Conservation (phyloP, 2,888 invertebrate genomes). For the Hetaerina titia region DNA sequence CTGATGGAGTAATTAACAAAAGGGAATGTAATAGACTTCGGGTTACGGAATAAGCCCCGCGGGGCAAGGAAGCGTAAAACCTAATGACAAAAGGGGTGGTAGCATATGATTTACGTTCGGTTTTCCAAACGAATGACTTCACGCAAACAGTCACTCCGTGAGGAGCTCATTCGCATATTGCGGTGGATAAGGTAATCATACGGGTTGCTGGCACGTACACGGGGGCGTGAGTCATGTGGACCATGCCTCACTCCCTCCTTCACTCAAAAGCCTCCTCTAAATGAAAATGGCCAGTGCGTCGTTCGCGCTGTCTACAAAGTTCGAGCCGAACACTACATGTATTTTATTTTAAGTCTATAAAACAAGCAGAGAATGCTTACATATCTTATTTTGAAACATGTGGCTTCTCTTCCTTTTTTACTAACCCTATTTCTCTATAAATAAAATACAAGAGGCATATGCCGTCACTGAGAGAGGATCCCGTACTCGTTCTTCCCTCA, state of each 20-base stretch:
- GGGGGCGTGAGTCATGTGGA: not conserved
- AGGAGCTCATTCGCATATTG: not conserved
- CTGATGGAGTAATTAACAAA: conserved; percentile 32
- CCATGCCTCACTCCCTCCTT: not conserved
- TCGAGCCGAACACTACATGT: too few species aligned
- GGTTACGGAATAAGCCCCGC: not conserved
- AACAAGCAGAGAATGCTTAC: too few species aligned
- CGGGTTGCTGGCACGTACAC: not conserved
- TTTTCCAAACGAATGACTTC: not conserved
- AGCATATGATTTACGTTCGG: not conserved
- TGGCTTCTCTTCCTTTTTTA: too few species aligned
- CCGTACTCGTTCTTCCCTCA: too few species aligned
- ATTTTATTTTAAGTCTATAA: too few species aligned
- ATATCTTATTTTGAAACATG: too few species aligned
- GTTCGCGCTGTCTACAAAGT: too few species aligned
- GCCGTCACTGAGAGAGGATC: too few species aligned
- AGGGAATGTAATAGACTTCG: conserved; percentile 28
- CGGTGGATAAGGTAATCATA: not conserved
- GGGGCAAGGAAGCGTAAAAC: not conserved
- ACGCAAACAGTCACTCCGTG: not conserved
- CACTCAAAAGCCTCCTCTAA: too few species aligned
- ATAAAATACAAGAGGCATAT: too few species aligned
- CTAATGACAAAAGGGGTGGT: not conserved
- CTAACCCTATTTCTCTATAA: too few species aligned
- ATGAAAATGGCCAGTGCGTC: too few species aligned